Percentiles rank a stretch among this genome's conserved stretches.
These are phyloP conservation scores for Callyntrura sp. DNA, from an alignment of 2,888 invertebrate species.

Conservation along the genomic window DNA sequence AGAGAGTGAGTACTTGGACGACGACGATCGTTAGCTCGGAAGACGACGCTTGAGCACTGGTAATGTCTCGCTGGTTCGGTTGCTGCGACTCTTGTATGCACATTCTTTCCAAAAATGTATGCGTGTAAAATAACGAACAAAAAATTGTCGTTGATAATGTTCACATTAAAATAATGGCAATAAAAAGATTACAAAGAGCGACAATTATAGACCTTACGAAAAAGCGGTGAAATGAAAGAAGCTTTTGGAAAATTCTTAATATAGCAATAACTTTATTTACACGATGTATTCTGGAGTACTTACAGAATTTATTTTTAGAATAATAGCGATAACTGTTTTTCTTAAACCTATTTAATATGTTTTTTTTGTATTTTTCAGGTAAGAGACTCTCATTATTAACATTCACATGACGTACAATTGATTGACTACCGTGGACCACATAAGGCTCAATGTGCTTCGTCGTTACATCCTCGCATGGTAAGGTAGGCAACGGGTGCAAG, in stretches of 20 bases:
- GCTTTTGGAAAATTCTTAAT: not conserved
- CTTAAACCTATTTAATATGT: conserved; percentile 7
- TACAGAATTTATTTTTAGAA: not conserved
- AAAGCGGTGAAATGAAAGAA: not conserved
- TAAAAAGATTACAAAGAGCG: too few relatives aligned
- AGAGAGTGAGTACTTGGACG: not conserved
- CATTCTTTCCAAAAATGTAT: not conserved
- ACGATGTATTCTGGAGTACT: not conserved
- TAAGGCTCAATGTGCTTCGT: not conserved
- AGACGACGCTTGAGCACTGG: conserved; percentile 32
- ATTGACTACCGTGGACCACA: not conserved
- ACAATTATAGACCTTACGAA: too few relatives aligned
- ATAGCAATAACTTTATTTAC: not conserved
- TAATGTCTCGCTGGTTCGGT: conserved; percentile 1
- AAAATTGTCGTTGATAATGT: too few relatives aligned
- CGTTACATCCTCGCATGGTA: not conserved
- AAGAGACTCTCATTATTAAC: not conserved
- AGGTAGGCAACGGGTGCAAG: too few relatives aligned
- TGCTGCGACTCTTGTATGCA: not conserved
- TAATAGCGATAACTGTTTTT: too few relatives aligned
- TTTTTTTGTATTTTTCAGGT: conserved; percentile 48
- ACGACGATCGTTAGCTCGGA: conserved; percentile 26
- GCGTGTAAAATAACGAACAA: not conserved
- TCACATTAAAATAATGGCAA: too few relatives aligned
- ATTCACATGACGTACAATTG: not conserved